phyloP scores from a whole-genome alignment of 2,113 vertebrate species.

The Labeo rohita region DNA sequence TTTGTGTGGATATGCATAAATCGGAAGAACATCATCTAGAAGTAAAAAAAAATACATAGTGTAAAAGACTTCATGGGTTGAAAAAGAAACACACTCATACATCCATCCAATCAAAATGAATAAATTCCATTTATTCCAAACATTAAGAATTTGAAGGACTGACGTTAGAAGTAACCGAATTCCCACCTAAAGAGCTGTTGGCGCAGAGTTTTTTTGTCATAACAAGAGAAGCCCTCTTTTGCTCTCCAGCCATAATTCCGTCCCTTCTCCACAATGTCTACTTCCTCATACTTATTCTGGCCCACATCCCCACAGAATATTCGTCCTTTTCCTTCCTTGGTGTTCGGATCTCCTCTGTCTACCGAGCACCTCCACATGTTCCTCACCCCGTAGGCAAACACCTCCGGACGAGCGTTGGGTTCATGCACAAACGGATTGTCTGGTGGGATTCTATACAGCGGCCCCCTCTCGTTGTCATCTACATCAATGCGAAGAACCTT shows the following conservation, averaged over 20 bases:
- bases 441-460: conserved; percentile 83
- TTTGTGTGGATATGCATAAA: conserved; percentile 93
- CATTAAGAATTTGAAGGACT: neutral
- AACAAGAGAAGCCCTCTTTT: conserved; percentile 93
- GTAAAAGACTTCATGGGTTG: neutral
- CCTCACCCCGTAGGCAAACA: conserved; percentile 90
- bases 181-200: conserved; percentile 89
- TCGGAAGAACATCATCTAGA: conserved; percentile 90
- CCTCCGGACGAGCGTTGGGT: conserved; percentile 81
- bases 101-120: too few species aligned
- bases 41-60: neutral
- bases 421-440: conserved; percentile 89
- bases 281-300: conserved; percentile 95
- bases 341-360: conserved; percentile 83
- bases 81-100: neutral
- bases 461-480: conserved; percentile 80
- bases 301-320: conserved; percentile 97
- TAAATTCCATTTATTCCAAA: neutral
- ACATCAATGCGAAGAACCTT: conserved; percentile 94
- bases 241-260: conserved; percentile 96
- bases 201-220: conserved; percentile 92
- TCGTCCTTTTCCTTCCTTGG: conserved; percentile 85
- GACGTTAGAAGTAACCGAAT: neutral
- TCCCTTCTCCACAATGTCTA: conserved; percentile 90
- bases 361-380: conserved; percentile 99